These are phyloP conservation scores for Ophioninae sp. DNA, from an alignment of 2,888 invertebrate species.

Conservation along the genomic window DNA sequence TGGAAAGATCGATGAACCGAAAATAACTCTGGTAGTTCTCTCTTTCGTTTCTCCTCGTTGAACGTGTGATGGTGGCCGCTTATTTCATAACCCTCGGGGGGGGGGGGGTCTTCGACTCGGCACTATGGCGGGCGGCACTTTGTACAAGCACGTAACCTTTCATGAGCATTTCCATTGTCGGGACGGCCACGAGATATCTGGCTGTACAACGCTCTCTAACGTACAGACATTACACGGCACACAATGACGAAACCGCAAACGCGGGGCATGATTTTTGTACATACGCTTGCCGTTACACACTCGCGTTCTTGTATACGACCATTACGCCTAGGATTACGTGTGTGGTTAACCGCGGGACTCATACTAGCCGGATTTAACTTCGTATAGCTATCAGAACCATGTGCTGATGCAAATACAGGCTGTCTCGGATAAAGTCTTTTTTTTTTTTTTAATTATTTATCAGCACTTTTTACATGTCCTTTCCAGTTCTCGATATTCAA, in stretches of 20 bases:
- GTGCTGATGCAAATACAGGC: background rate
- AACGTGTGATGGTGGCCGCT: background rate
- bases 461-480: too few species aligned
- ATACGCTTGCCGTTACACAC: background rate
- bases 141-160: constrained; percentile 77
- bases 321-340: constrained; percentile 66
- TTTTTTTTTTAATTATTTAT: too few species aligned
- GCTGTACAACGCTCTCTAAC: constrained; percentile 28
- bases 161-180: constrained; percentile 79
- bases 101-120: constrained; percentile 49
- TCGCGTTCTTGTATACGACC: constrained; percentile 44
- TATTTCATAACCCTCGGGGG: constrained; percentile 76
- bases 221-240: constrained; percentile 37
- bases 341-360: constrained; percentile 67
- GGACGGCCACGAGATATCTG: constrained; percentile 61
- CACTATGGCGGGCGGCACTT: constrained; percentile 51
- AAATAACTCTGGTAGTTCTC: background rate
- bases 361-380: constrained; percentile 15
- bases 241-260: constrained; percentile 69
- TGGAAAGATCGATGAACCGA: background rate
- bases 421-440: too few species aligned
- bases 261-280: constrained; percentile 8
- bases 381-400: constrained; percentile 2
- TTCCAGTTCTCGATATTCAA: too few species aligned
- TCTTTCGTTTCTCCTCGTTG: background rate